Evolutionary conservation across 2,888 invertebrate genomes (phyloP).

Genomic region (Branchellion lobata): DNA sequence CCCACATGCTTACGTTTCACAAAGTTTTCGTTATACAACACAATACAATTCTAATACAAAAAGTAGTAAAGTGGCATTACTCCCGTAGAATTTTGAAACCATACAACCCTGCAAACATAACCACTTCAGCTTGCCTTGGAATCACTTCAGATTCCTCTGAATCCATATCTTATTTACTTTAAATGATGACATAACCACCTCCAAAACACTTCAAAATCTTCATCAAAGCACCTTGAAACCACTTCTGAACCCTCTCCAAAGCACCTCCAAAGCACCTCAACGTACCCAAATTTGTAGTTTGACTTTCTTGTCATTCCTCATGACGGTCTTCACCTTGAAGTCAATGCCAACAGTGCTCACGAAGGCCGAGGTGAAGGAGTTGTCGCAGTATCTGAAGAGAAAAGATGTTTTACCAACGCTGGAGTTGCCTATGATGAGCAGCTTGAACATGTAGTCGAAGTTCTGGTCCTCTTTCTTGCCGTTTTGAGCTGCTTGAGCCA

Average conservation of each 20-base stretch:
- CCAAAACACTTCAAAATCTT: no score
- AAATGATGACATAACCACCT: no score
- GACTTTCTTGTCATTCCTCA: conserved; percentile 97
- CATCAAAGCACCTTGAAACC: no score
- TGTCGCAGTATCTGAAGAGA: conserved; percentile 97
- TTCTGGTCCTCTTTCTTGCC: conserved; percentile 62
- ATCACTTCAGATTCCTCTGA: no score
- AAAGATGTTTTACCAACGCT: conserved; percentile 96
- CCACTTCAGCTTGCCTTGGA: no score
- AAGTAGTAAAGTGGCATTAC: no score
- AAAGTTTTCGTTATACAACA: no score
- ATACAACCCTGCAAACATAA: no score
- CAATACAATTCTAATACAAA: no score
- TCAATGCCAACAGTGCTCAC: conserved; percentile 99
- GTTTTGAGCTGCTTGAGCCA: neutral
- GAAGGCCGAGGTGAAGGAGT: conserved; percentile 98
- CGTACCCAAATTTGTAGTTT: conserved; percentile 85
- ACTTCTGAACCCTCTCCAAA: neutral
- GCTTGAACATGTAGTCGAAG: conserved; percentile 64
- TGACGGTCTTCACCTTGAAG: conserved; percentile 99
- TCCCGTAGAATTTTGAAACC: no score
- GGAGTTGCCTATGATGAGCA: conserved; percentile 63
- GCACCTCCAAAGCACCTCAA: conserved; percentile 41
- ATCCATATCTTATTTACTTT: no score
- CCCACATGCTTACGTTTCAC: no score